These are phyloP conservation scores for Epistrophe eligans DNA, from an alignment of 2,888 invertebrate species.

Conservation along the genomic window DNA sequence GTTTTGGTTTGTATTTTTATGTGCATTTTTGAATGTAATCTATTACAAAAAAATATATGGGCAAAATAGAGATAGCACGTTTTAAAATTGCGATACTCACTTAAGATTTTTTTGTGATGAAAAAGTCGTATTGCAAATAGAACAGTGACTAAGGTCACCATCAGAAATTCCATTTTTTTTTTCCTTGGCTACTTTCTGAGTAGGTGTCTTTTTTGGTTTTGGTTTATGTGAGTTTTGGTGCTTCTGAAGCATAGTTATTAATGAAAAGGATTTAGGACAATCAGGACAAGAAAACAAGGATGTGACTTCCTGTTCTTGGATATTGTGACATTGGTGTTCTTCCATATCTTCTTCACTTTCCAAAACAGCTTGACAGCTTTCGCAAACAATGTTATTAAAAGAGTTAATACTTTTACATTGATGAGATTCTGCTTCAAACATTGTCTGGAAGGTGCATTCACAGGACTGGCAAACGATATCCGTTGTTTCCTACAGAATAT, in stretches of 20 bases:
- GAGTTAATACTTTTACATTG: not conserved
- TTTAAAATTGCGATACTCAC: constrained; percentile 68
- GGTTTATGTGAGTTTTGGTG: constrained; percentile 53
- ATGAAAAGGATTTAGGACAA: constrained; percentile 40
- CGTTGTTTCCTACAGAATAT: constrained; percentile 31
- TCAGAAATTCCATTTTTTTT: constrained; percentile 1
- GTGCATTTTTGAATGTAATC: constrained; percentile 90
- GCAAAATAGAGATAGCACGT: not conserved
- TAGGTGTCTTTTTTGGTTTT: constrained; percentile 7
- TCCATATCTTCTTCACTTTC: constrained; percentile 17
- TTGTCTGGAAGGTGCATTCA: constrained; percentile 3
- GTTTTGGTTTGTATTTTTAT: constrained; percentile 86
- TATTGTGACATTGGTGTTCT: constrained; percentile 23
- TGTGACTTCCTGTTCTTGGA: not conserved
- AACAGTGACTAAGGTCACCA: constrained; percentile 83
- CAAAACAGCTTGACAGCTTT: constrained; percentile 17
- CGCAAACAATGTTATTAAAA: constrained; percentile 18
- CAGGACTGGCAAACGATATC: constrained; percentile 43
- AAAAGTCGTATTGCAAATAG: constrained; percentile 88
- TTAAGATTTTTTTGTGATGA: constrained; percentile 86
- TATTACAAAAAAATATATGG: constrained; percentile 38
- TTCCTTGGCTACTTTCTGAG: not conserved
- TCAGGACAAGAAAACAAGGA: constrained; percentile 44
- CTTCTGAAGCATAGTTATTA: constrained; percentile 38
- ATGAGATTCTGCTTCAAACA: constrained; percentile 37